Percentiles rank a stretch among this genome's conserved stretches.
These are phyloP conservation scores for Brachylomia viminalis DNA, from an alignment of 2,888 invertebrate species.

Conservation along the genomic window DNA sequence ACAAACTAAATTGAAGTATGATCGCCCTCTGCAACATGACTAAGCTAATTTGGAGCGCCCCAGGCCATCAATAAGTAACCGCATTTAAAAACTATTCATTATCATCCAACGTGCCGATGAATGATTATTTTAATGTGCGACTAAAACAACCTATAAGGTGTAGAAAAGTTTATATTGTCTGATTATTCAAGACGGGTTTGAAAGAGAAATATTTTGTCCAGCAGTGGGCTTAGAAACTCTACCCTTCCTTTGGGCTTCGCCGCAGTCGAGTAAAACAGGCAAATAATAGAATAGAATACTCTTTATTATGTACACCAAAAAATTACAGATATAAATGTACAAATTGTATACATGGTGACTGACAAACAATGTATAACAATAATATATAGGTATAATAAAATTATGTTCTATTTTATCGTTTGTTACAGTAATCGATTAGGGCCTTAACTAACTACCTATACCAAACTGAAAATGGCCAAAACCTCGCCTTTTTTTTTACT, in stretches of 20 bases:
- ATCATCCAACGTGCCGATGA: constrained; percentile 18
- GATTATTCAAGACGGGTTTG: not conserved
- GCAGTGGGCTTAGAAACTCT: too few relatives aligned
- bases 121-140: constrained; percentile 26
- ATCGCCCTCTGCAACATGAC: constrained; percentile 16
- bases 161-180: not conserved
- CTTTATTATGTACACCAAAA: too few relatives aligned
- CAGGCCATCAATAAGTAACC: constrained; percentile 44
- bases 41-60: constrained; percentile 29
- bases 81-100: constrained; percentile 45
- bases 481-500: not conserved
- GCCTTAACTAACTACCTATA: not conserved
- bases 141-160: not conserved
- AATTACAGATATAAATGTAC: too few relatives aligned
- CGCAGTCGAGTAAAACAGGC: too few relatives aligned
- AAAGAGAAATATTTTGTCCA: too few relatives aligned
- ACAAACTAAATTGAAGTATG: constrained; percentile 13
- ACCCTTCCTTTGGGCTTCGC: too few relatives aligned
- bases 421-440: too few relatives aligned
- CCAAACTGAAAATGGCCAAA: not conserved
- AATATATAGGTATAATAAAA: too few relatives aligned
- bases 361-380: too few relatives aligned
- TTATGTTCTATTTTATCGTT: too few relatives aligned
- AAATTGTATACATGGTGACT: too few relatives aligned
- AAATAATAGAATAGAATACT: too few relatives aligned